Conservation (phyloP, 2,113 vertebrate genomes). For the Alaudala cheleensis region DNA sequence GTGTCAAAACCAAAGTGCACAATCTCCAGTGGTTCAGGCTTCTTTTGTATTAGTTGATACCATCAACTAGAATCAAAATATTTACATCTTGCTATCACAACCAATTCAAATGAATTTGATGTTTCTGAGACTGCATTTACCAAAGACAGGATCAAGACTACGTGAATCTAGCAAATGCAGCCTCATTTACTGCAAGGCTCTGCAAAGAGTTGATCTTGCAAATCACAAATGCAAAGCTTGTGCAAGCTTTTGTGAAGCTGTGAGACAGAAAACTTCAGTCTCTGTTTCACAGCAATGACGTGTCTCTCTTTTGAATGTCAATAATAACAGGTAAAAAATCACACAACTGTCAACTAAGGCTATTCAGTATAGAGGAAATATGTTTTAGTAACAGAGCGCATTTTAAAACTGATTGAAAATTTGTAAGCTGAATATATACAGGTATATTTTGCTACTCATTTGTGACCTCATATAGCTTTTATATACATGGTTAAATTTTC, state of each 20-base stretch:
- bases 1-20: neutral
- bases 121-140: neutral
- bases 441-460: neutral
- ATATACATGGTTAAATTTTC: neutral
- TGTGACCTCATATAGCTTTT: constrained; percentile 25
- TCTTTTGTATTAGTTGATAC: neutral
- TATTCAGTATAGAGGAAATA: neutral
- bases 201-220: neutral
- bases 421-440: neutral
- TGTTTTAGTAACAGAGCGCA: neutral
- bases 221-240: neutral
- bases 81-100: neutral
- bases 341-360: neutral
- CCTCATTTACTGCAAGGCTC: neutral
- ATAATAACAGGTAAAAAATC: neutral
- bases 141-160: neutral
- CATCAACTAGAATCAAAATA: neutral
- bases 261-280: neutral
- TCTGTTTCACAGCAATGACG: neutral
- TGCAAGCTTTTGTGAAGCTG: neutral
- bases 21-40: neutral
- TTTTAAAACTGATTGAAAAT: neutral
- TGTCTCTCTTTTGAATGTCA: neutral
- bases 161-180: neutral
- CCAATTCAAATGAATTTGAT: neutral